Evolutionary conservation across 2,797 vertebrate species (phyloP).

Genomic region (Yasuhikotakia modesta): DNA sequence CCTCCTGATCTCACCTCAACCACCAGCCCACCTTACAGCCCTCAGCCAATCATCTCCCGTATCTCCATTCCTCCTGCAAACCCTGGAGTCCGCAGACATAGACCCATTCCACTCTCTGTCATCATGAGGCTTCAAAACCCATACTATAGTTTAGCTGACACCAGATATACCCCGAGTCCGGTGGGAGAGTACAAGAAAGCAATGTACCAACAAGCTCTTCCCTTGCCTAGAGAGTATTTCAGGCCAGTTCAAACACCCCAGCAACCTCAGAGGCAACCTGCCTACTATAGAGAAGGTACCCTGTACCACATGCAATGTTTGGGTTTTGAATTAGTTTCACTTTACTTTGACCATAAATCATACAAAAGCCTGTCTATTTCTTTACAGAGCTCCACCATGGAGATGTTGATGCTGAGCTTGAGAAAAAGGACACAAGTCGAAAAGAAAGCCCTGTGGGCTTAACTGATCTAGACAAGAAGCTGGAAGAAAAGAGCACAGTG

Average conservation of each 20-base stretch:
- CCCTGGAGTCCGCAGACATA: slow-evolving; percentile 66
- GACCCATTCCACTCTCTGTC: slow-evolving; percentile 87
- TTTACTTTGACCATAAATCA: neutral
- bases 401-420: slow-evolving; percentile 75
- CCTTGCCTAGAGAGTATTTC: slow-evolving; percentile 62
- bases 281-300: slow-evolving; percentile 73
- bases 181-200: slow-evolving; percentile 61
- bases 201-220: slow-evolving; percentile 46
- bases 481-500: slow-evolving; percentile 19
- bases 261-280: slow-evolving; percentile 65
- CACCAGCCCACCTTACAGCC: slow-evolving; percentile 66
- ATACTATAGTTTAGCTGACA: slow-evolving; percentile 67
- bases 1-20: slow-evolving; percentile 69
- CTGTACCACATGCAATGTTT: neutral
- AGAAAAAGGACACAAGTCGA: slow-evolving; percentile 61
- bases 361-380: neutral
- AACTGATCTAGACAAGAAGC: slow-evolving; percentile 12
- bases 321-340: neutral
- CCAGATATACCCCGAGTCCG: slow-evolving; percentile 42
- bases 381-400: slow-evolving; percentile 66
- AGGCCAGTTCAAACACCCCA: slow-evolving; percentile 58
- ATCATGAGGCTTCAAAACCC: slow-evolving; percentile 91
- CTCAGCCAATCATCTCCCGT: slow-evolving; percentile 82
- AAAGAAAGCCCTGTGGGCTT: slow-evolving; percentile 28
- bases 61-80: slow-evolving; percentile 83